Percentiles rank a stretch among this genome's conserved stretches.
phyloP scores from a whole-genome alignment of 1,140 invertebrate genomes.

The Drosophila ogumai region DNA sequence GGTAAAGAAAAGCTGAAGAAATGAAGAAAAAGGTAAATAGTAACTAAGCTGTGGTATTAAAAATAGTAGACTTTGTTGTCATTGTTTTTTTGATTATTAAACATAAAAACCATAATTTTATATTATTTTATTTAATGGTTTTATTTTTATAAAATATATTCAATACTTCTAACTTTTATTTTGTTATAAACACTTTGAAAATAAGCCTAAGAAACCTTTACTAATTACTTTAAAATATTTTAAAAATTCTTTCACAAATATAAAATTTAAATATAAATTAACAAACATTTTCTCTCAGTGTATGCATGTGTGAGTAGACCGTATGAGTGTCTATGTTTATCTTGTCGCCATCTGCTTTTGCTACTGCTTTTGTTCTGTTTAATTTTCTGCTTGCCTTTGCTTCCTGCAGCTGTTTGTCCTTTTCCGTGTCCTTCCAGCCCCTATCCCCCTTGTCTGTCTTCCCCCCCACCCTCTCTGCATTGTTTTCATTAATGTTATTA shows the following conservation, averaged over 20 bases:
- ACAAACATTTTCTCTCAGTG: background rate
- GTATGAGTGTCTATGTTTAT: conserved; percentile 53
- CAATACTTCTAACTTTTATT: background rate
- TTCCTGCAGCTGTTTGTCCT: conserved; percentile 69
- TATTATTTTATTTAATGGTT: background rate
- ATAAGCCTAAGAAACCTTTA: background rate
- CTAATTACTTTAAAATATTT: background rate
- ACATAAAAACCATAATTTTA: background rate
- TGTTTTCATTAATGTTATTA: conserved; percentile 81
- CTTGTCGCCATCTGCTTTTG: conserved; percentile 68
- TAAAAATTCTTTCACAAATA: background rate
- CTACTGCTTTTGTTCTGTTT: conserved; percentile 75
- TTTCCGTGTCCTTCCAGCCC: conserved; percentile 3
- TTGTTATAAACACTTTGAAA: background rate
- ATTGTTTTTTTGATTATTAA: background rate
- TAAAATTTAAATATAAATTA: no score
- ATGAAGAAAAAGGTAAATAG: no score
- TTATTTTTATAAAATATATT: background rate
- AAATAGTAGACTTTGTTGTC: no score
- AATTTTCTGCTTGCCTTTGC: conserved; percentile 72
- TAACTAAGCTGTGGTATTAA: no score
- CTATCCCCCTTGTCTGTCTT: background rate
- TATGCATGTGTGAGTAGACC: conserved; percentile 19
- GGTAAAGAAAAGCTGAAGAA: no score
- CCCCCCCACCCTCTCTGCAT: conserved; percentile 11